Evolutionary conservation across 2,113 vertebrate genomes (phyloP).

Genomic region (Oostethus manadensis): DNA sequence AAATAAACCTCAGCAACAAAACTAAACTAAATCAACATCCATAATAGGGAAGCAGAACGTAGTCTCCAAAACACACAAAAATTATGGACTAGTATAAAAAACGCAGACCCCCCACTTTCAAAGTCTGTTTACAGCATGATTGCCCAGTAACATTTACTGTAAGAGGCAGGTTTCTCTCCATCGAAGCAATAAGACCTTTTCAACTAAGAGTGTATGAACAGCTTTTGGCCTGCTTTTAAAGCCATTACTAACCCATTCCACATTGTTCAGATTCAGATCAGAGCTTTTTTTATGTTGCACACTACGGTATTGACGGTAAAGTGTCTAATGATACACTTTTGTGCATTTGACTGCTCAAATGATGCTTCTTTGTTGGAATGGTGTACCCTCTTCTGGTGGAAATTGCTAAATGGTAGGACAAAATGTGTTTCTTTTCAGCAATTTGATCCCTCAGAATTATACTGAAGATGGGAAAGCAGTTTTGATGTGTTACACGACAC

Average conservation of each 20-base stretch:
- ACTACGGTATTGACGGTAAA: conserved; percentile 24
- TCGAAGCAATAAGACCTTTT: conserved; percentile 10
- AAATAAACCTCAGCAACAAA: not conserved
- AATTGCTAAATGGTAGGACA: no score
- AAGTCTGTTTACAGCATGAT: conserved; percentile 13
- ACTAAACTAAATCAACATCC: not conserved
- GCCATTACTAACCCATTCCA: conserved; percentile 52
- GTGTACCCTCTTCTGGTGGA: no score
- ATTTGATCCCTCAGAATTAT: not conserved
- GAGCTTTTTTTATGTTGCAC: conserved; percentile 34
- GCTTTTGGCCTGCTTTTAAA: conserved; percentile 48
- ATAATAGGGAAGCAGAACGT: not conserved
- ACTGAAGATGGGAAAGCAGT: not conserved
- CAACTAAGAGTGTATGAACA: conserved; percentile 40
- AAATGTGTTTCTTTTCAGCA: no score
- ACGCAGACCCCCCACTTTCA: not conserved
- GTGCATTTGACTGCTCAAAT: conserved; percentile 37
- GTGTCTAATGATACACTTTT: conserved; percentile 18
- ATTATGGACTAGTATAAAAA: not conserved
- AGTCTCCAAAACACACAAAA: not conserved
- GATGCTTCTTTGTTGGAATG: conserved; percentile 15
- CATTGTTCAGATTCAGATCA: conserved; percentile 41
- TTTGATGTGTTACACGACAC: not conserved
- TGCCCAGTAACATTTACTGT: conserved; percentile 12
- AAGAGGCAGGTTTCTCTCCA: conserved; percentile 2